phyloP scores from a whole-genome alignment of 2,113 vertebrate genomes.

The Ploceus nigricollis region DNA sequence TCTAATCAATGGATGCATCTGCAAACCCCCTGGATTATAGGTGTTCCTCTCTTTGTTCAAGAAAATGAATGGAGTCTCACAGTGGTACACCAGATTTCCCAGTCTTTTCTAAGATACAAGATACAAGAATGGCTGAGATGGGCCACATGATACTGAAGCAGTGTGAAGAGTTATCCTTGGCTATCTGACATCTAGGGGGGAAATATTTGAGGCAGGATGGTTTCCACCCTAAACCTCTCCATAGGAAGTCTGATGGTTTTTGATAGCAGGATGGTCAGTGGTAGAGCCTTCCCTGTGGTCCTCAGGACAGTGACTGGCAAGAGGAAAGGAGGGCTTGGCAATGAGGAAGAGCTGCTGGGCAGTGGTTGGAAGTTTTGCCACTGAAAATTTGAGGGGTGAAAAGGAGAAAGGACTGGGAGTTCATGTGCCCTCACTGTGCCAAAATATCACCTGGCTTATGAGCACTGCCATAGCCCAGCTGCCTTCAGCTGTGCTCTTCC shows the following conservation, averaged over 20 bases:
- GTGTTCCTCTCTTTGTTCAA: neutral
- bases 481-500: neutral
- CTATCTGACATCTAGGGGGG: neutral
- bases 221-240: neutral
- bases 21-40: neutral
- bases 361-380: neutral
- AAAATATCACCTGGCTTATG: neutral
- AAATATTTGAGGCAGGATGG: neutral
- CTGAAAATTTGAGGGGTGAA: neutral
- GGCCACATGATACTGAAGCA: neutral
- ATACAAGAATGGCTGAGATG: neutral
- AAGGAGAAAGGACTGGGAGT: neutral
- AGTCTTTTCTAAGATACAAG: neutral
- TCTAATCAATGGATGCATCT: neutral
- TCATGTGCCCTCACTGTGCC: neutral
- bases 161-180: neutral
- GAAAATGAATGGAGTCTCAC: neutral
- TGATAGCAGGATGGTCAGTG: neutral
- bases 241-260: neutral
- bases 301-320: neutral
- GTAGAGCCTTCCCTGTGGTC: neutral
- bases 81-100: neutral
- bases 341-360: neutral
- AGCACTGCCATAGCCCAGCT: neutral
- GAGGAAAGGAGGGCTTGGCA: neutral